phyloP scores from a whole-genome alignment of 2,113 vertebrate species.

The Misgurnus mizolepis region DNA sequence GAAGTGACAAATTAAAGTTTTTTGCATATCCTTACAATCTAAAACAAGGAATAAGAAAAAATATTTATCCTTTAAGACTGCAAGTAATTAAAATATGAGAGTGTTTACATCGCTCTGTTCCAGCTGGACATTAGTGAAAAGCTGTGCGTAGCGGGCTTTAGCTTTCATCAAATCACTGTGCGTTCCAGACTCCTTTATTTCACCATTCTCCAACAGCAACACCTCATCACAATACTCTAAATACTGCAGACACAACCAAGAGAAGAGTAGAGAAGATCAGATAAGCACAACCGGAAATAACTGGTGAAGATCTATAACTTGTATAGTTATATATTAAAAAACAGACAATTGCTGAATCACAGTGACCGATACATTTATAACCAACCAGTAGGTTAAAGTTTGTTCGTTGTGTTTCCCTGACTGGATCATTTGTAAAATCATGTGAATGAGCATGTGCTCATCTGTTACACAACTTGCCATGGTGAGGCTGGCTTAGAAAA shows the following conservation, averaged over 20 bases:
- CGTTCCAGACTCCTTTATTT: slow-evolving; percentile 77
- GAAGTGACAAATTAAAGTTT: neutral
- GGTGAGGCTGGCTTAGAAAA: neutral
- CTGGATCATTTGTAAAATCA: neutral
- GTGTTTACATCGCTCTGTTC: slow-evolving; percentile 70
- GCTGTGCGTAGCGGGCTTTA: slow-evolving; percentile 73
- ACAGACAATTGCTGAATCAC: neutral
- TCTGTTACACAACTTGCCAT: neutral
- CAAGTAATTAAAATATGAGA: neutral
- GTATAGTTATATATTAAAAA: slow-evolving; percentile 33
- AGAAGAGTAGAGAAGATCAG: neutral
- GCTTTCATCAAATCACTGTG: slow-evolving; percentile 73
- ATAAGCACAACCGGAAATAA: neutral
- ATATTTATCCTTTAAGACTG: neutral
- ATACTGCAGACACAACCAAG: slow-evolving; percentile 66
- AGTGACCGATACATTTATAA: slow-evolving; percentile 15
- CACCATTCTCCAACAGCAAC: slow-evolving; percentile 78
- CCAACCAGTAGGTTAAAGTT: neutral
- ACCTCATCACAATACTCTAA: slow-evolving; percentile 84
- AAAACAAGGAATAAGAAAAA: neutral
- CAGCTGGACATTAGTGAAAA: slow-evolving; percentile 74
- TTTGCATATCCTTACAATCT: neutral
- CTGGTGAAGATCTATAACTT: neutral
- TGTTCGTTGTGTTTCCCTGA: neutral
- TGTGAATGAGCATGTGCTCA: neutral